Percentiles rank a stretch among this genome's conserved stretches.
Conservation (phyloP, 2,888 invertebrate species). For the Papilio demoleus region DNA sequence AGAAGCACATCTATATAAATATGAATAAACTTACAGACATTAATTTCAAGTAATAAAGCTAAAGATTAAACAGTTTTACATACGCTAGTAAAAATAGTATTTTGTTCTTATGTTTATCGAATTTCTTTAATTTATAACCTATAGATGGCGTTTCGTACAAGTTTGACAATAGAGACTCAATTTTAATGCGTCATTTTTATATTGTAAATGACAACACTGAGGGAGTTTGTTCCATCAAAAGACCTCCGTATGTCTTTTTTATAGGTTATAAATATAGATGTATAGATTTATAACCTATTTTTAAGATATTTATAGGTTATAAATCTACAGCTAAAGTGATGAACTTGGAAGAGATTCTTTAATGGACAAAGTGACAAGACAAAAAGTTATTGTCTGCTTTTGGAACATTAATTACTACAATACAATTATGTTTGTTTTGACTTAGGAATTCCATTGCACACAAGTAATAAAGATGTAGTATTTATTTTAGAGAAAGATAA, state of each 20-base stretch:
- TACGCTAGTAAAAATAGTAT: conserved; percentile 20
- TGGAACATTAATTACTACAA: conserved; percentile 29
- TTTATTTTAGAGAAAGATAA: neutral
- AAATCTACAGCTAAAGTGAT: neutral
- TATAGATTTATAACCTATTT: no score
- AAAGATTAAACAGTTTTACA: conserved; percentile 4
- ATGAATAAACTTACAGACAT: conserved; percentile 8
- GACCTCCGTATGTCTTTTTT: neutral
- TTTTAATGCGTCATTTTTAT: no score
- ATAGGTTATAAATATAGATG: no score
- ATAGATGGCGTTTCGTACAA: neutral
- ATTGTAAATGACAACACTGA: neutral
- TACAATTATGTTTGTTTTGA: neutral
- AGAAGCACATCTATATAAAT: neutral
- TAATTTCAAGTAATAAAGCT: conserved; percentile 7
- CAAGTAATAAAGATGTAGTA: neutral
- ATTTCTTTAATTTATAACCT: neutral
- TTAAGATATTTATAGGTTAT: neutral
- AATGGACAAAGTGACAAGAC: conserved; percentile 38
- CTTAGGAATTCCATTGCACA: neutral
- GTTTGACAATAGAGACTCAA: neutral
- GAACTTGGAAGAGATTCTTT: conserved; percentile 28
- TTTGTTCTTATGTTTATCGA: conserved; percentile 4
- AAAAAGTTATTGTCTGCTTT: conserved; percentile 41
- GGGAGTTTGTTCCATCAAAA: neutral